These are phyloP conservation scores for Leptodirus hochenwartii DNA, from an alignment of 2,888 invertebrate species.

Conservation along the genomic window DNA sequence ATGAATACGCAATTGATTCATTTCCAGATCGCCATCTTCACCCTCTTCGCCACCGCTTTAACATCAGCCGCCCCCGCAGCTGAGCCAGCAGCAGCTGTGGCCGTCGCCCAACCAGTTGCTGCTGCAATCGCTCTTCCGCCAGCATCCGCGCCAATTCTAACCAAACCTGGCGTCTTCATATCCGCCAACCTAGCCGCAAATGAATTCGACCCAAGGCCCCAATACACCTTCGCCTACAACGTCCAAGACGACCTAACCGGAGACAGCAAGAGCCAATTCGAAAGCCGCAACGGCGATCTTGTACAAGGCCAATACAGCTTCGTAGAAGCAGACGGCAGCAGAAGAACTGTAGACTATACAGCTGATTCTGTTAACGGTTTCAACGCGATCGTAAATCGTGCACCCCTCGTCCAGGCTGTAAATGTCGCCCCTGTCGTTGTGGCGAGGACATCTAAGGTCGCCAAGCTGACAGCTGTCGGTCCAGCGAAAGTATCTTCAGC, in stretches of 20 bases:
- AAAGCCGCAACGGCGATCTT: conserved; percentile 41
- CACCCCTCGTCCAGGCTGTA: conserved; percentile 30
- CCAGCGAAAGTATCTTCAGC: not conserved
- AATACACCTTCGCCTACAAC: conserved; percentile 39
- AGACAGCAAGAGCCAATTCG: conserved; percentile 41
- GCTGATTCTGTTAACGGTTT: conserved; percentile 39
- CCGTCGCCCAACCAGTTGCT: too few species aligned
- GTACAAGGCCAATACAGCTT: conserved; percentile 31
- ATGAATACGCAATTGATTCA: too few species aligned
- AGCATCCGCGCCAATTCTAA: too few species aligned
- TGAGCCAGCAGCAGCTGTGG: too few species aligned
- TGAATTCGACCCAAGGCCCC: conserved; percentile 31
- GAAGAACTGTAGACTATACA: conserved; percentile 30
- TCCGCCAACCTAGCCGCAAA: conserved; percentile 8
- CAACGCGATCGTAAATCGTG: conserved; percentile 36
- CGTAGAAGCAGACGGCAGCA: conserved; percentile 29
- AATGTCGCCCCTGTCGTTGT: too few species aligned
- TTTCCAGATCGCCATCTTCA: too few species aligned
- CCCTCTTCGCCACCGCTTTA: too few species aligned
- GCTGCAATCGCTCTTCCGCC: too few species aligned
- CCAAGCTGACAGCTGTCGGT: too few species aligned
- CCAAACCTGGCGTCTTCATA: not conserved
- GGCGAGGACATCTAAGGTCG: too few species aligned
- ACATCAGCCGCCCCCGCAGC: too few species aligned
- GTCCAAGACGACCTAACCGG: conserved; percentile 44